A percentile compares a stretch with the other conserved stretches of the same genome.
phyloP scores from a whole-genome alignment of 2,797 vertebrate genomes.

The Cuculus canorus region DNA sequence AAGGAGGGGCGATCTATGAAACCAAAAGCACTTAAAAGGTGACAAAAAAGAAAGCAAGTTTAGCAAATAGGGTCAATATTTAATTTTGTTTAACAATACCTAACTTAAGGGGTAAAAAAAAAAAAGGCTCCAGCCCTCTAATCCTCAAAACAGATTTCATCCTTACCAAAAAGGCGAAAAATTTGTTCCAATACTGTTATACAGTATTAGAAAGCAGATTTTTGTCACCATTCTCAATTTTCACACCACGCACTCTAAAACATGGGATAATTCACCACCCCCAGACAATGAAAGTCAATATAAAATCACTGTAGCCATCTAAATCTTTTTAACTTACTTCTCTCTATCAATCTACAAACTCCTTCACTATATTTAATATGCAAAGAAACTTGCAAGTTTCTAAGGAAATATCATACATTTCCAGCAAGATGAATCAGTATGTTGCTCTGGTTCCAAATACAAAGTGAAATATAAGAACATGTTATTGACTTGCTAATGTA shows the following conservation, averaged over 20 bases:
- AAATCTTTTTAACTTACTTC: neutral
- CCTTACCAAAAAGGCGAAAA: neutral
- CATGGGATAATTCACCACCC: neutral
- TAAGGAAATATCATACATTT: slow-evolving; percentile 19
- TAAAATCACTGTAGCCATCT: neutral
- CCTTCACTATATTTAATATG: slow-evolving; percentile 8
- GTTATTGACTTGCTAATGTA: neutral
- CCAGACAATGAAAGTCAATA: neutral
- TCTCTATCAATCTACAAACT: slow-evolving; percentile 4
- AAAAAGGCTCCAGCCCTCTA: neutral
- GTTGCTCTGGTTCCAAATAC: neutral
- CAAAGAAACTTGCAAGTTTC: slow-evolving; percentile 18
- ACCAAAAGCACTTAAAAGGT: neutral
- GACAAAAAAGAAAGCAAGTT: neutral
- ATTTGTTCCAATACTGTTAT: neutral
- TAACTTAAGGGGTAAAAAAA: neutral
- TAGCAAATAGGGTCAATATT: neutral
- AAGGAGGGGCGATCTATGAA: neutral
- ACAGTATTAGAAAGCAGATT: neutral
- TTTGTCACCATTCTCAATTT: neutral
- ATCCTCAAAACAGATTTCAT: neutral
- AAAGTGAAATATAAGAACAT: neutral
- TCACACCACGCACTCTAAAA: neutral
- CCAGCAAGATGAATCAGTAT: neutral
- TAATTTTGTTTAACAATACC: neutral